Base-by-base conservation (phyloP, 2,797 vertebrate species). In the Acanthurus leucopareius region DNA sequence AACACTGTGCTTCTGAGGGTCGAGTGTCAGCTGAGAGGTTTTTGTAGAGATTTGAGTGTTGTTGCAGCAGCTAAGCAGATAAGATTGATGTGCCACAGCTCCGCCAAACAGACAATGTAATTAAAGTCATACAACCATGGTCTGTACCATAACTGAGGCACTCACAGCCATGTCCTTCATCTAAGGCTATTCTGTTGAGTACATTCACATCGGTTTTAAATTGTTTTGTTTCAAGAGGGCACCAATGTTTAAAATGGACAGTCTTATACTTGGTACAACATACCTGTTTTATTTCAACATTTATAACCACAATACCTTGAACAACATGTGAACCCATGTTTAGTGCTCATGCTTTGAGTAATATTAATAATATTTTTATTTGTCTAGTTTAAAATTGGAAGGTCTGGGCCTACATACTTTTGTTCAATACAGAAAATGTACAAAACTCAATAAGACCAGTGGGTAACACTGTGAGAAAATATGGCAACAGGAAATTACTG, bases 81-180 rank as follows among this genome's bases (percentile, higher is more conserved):
- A 88, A 89, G 89, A 92, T 88, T 90, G 92, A 90, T 90, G 90
- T 89, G 77, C 71, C 76, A 63, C 78, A 59, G 83, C 88, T 88
- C 88, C 73, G 80, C 88, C 86, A 91, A 88, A 92, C 87, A 86
- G 85, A 89, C 85, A 91, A 87, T 89, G 70, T 91, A 89, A 93
- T 92, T 93, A 91, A 92, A 91, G 85, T 89, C 90, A 90, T 67
- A 82, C 90, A 93, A 86, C 83, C 88, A 84, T 87, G 86, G 75
- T 68, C 68, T 77, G 75, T 44, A 80, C 78, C 80, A 70, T 66
- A 76, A 74, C 80, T 59, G 66, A 80, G 77, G 72, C 72, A 44
- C 68, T 51, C 71, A 78, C 22, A 72, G 65, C 82, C 65, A 64
- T n/a, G 28, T 86, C 40, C 47, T 25, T 76, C 59, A 68, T 28